Conservation (phyloP, 2,888 invertebrate species). For the Conops quadrifasciatus region DNA sequence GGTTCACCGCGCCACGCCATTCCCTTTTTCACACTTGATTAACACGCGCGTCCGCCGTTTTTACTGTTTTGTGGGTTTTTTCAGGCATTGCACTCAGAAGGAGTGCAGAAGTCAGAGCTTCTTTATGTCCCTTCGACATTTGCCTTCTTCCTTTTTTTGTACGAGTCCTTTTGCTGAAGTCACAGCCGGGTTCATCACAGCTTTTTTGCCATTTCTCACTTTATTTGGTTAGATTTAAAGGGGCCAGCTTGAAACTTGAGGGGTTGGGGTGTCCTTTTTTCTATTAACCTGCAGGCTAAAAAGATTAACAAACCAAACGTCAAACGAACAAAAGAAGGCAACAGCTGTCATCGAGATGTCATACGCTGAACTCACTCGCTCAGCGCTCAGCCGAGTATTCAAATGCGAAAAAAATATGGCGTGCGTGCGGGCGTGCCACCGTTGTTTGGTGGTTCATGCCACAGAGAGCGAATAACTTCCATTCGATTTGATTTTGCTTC, state of each 20-base stretch:
- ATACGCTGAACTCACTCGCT: conserved; percentile 32
- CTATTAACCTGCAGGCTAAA: conserved; percentile 56
- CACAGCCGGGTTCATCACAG: conserved; percentile 34
- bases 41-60: conserved; percentile 63
- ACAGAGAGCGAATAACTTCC: conserved; percentile 49
- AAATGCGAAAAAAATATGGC: conserved; percentile 50
- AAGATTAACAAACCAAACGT: conserved; percentile 65
- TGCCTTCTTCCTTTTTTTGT: conserved; percentile 41
- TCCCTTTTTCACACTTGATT: conserved; percentile 63
- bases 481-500: conserved; percentile 47
- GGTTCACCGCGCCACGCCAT: conserved; percentile 49
- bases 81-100: conserved; percentile 32
- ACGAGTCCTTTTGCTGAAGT: conserved; percentile 32
- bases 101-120: conserved; percentile 18
- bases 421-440: conserved; percentile 38
- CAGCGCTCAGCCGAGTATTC: conserved; percentile 43
- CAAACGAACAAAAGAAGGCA: conserved; percentile 57
- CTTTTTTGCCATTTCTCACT: conserved; percentile 48
- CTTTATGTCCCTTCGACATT: conserved; percentile 25
- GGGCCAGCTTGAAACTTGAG: conserved; percentile 12
- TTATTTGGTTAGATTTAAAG: conserved; percentile 48
- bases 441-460: conserved; percentile 43
- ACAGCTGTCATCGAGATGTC: conserved; percentile 61
- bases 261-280: conserved; percentile 25
- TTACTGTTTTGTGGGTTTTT: conserved; percentile 49